Base-by-base conservation (phyloP, 2,888 invertebrate species). In the Meiosimyza platycephala region DNA sequence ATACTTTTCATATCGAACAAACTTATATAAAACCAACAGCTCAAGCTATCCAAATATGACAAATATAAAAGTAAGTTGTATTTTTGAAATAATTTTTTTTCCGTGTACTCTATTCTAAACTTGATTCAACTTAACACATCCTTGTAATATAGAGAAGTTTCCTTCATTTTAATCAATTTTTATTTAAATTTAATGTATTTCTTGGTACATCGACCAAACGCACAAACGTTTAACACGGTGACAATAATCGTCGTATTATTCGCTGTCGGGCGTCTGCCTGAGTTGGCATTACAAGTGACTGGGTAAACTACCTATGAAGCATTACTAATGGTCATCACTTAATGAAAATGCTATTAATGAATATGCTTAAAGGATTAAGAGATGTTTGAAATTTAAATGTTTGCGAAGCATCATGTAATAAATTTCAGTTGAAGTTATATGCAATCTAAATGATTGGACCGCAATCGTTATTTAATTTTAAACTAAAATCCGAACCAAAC, bases 111-210 rank as follows among this genome's bases (percentile, higher is more conserved):
- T 40, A 40, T 40, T 40, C 40, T 40, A 7, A 40, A 7, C 40
- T 40, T 9, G 9, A 6, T 40, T 9, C 40, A 40, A 40, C 40
- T 40, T 40, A 7, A 9, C 40, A 40, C 9, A 6, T 40, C 40
- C 4, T 40, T 40, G 6, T 40, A 9, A 9, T 9, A 9, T 9
- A 9, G 3, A 40, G 40, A 6, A 40, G 40, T 40, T 40, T 40
- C 40, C 4, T 72, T 79, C 80, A 73, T 80, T 83, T 83, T 83
- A 82, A 82, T 82, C 82, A 82, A 82, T 83, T 82, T 83, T 83
- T 83, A 82, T 82, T 82, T 79, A 83, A 83, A 82, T 82, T 80
- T 81, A 82, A 82, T 82, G 82, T 80, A 81, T 70, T 70, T 70
- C 69, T 70, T 62, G 63, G 63, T 63, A 54, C 63, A 54, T 70